A percentile compares a stretch with the other conserved stretches of the same genome.
phyloP scores from a whole-genome alignment of 1,140 invertebrate species.

The Anastatus disparis region DNA sequence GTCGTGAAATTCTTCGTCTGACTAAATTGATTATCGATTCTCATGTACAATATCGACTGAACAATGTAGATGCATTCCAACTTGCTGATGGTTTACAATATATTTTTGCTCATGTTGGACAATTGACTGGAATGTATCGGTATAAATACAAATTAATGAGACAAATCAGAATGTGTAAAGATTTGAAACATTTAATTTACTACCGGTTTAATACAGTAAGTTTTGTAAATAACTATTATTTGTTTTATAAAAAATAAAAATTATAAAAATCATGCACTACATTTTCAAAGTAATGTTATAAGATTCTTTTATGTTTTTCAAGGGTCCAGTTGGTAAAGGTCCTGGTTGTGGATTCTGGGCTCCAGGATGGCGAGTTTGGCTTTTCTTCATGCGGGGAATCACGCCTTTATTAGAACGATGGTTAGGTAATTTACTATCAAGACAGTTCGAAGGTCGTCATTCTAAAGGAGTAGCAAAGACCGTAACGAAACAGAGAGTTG shows the following conservation, averaged over 20 bases:
- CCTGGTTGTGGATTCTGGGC: conserved; percentile 99
- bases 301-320: conserved; percentile 48
- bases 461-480: conserved; percentile 99
- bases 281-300: conserved; percentile 29
- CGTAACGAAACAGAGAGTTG: conserved; percentile 98
- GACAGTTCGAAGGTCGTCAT: conserved; percentile 99
- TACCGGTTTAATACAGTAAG: conserved; percentile 98
- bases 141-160: conserved; percentile 99
- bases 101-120: conserved; percentile 99
- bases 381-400: conserved; percentile 99
- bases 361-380: conserved; percentile 98
- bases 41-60: conserved; percentile 98
- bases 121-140: conserved; percentile 99
- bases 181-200: conserved; percentile 99
- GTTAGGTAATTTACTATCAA: conserved; percentile 96
- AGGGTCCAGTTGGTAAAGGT: conserved; percentile 98
- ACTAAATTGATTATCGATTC: conserved; percentile 99
- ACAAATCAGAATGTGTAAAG: conserved; percentile 99
- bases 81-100: conserved; percentile 99
- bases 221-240: conserved; percentile 32
- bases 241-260: background rate
- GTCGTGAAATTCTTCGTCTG: conserved; percentile 95
- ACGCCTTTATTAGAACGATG: conserved; percentile 97
- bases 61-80: conserved; percentile 99
- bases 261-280: conserved; percentile 15